Evolutionary conservation across 2,797 vertebrate species (phyloP).

Genomic region (Falco peregrinus): DNA sequence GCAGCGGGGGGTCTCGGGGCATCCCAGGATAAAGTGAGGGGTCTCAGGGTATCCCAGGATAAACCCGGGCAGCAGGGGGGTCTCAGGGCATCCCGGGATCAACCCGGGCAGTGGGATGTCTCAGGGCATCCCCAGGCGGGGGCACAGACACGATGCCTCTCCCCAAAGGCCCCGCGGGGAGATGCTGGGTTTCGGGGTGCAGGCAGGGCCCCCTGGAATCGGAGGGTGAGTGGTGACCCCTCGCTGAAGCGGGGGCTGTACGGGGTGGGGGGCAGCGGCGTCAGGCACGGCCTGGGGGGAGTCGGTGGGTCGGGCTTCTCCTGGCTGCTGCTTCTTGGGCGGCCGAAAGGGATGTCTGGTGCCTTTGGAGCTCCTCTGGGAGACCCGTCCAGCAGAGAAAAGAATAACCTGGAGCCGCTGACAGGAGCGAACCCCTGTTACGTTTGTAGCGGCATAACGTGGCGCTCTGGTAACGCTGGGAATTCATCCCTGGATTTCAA

Average conservation of each 20-base stretch:
- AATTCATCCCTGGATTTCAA: not conserved
- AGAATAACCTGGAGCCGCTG: not conserved
- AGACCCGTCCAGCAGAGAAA: too few relatives aligned
- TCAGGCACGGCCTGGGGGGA: rapidly evolving
- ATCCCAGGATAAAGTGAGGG: too few relatives aligned
- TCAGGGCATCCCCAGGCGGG: not conserved
- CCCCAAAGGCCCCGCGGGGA: not conserved
- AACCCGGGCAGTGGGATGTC: too few relatives aligned
- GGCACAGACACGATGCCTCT: rapidly evolving
- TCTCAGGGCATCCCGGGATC: not conserved
- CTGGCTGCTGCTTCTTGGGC: not conserved
- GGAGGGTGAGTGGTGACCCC: rapidly evolving
- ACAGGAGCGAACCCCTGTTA: not conserved
- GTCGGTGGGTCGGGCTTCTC: not conserved
- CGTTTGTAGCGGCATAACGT: rapidly evolving
- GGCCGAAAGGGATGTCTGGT: rapidly evolving
- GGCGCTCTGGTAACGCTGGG: too few relatives aligned
- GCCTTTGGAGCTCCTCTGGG: not conserved
- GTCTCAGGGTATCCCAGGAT: too few relatives aligned
- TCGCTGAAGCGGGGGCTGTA: not conserved
- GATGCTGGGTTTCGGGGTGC: not conserved
- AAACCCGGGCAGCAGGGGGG: not conserved
- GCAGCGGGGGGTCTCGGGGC: not conserved
- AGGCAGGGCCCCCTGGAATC: rapidly evolving
- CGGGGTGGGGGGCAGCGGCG: rapidly evolving